Evolutionary conservation across 2,797 vertebrate genomes (phyloP).

Genomic region (Catostomus latipinnis): DNA sequence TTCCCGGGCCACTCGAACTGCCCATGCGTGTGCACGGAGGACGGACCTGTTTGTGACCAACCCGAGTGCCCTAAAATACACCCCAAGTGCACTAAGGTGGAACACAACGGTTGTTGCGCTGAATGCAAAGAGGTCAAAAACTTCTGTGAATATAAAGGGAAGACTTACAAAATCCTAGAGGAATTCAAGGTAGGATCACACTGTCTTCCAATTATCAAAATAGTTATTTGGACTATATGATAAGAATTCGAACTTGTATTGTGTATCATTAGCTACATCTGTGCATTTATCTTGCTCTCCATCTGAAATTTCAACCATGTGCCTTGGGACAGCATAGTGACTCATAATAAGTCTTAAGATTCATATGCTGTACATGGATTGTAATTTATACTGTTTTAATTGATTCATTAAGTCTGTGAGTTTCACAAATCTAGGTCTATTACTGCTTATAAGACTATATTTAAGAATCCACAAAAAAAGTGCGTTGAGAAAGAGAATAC

Average conservation of each 20-base stretch:
- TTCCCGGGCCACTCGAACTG: slow-evolving; percentile 99
- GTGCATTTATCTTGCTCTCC: not conserved
- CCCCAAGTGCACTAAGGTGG: slow-evolving; percentile 99
- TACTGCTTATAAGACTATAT: not conserved
- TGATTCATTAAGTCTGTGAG: not conserved
- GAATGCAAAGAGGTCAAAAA: slow-evolving; percentile 99
- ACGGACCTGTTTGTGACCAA: slow-evolving; percentile 98
- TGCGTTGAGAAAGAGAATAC: not conserved
- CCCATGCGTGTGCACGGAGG: slow-evolving; percentile 97
- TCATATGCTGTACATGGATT: not conserved
- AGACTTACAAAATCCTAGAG: slow-evolving; percentile 98
- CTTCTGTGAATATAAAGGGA: slow-evolving; percentile 98
- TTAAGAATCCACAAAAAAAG: not conserved
- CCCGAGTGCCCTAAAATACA: slow-evolving; percentile 98
- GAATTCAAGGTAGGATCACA: slow-evolving; percentile 94
- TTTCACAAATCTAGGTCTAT: not conserved
- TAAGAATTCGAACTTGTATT: not conserved
- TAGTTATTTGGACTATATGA: not conserved
- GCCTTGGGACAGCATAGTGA: not conserved
- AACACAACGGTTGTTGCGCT: slow-evolving; percentile 98
- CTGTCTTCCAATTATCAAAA: not conserved
- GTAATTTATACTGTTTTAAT: not conserved
- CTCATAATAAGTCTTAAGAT: not conserved
- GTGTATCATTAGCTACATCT: not conserved
- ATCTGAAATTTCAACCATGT: not conserved